Evolutionary conservation across 1,140 invertebrate species (phyloP).

Genomic region (Polypedilum pembai): DNA sequence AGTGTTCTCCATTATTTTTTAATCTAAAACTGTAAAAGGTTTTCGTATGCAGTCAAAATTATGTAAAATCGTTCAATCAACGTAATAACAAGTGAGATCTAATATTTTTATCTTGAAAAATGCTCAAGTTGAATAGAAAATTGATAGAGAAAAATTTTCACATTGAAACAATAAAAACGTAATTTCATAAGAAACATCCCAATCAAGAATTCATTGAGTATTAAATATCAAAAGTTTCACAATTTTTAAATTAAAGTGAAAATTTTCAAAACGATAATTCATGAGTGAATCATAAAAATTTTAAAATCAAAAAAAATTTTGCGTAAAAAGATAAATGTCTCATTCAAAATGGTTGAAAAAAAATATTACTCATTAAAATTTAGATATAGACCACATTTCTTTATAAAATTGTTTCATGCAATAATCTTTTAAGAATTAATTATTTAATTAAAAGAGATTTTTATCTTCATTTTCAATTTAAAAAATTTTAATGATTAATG

Average conservation of each 20-base stretch:
- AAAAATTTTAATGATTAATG: not conserved
- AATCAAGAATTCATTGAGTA: too few species aligned
- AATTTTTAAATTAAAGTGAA: not conserved
- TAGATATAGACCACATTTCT: not conserved
- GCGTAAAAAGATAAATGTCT: slow-evolving; percentile 1
- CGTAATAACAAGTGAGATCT: not conserved
- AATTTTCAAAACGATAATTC: not conserved
- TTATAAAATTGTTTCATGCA: not conserved
- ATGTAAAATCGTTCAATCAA: not conserved
- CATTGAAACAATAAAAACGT: slow-evolving; percentile 7
- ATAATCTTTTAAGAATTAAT: not conserved
- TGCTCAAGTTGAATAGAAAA: not conserved
- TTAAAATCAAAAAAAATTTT: not conserved
- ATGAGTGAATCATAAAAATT: not conserved
- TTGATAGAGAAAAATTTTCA: not conserved
- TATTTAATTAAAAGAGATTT: not conserved
- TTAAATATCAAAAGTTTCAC: not conserved
- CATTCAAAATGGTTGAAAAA: not conserved
- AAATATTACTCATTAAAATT: not conserved
- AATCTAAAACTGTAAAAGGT: not conserved
- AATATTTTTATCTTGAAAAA: not conserved
- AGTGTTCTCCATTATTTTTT: not conserved
- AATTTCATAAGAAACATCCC: slow-evolving; percentile 7
- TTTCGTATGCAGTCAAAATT: not conserved
- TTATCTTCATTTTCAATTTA: not conserved